Evolutionary conservation across 1,140 invertebrate genomes (phyloP).

Genomic region (Stenopsyche tienmushanensis): DNA sequence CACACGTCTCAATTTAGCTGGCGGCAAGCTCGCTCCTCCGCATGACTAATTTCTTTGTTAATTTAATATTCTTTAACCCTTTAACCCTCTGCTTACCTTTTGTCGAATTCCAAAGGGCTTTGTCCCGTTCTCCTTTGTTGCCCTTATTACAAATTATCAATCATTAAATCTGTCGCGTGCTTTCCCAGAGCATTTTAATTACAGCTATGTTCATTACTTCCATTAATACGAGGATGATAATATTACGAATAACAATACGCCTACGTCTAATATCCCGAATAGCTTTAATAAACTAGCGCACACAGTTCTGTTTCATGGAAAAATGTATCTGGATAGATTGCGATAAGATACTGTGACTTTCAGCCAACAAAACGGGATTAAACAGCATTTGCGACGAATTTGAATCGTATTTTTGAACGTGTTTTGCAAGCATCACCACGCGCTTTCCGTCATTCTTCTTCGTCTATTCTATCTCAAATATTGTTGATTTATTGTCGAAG

Average conservation of each 20-base stretch:
- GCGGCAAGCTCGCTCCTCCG: slow-evolving; percentile 10
- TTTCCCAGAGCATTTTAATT: slow-evolving; percentile 26
- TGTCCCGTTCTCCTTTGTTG: slow-evolving; percentile 36
- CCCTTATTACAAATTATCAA: slow-evolving; percentile 41
- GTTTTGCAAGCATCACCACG: too few relatives aligned
- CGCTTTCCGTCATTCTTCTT: too few relatives aligned
- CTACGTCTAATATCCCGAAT: not conserved
- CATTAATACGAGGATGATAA: not conserved
- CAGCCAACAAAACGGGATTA: too few relatives aligned
- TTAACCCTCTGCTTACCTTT: slow-evolving; percentile 34
- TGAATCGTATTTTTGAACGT: too few relatives aligned
- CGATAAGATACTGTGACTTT: too few relatives aligned
- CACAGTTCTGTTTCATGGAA: not conserved
- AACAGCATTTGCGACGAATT: too few relatives aligned
- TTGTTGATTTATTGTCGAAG: too few relatives aligned
- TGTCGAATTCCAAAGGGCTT: slow-evolving; percentile 34
- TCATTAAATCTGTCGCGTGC: slow-evolving; percentile 40
- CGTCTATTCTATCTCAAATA: too few relatives aligned
- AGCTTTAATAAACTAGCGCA: not conserved
- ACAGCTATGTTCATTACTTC: not conserved
- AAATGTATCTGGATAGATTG: too few relatives aligned
- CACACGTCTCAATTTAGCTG: slow-evolving; percentile 24
- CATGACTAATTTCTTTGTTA: slow-evolving; percentile 42
- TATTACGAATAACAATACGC: not conserved
- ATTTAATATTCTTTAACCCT: slow-evolving; percentile 40